These are phyloP conservation scores for Drosophila mercatorum DNA, from an alignment of 2,888 invertebrate species.

Conservation along the genomic window DNA sequence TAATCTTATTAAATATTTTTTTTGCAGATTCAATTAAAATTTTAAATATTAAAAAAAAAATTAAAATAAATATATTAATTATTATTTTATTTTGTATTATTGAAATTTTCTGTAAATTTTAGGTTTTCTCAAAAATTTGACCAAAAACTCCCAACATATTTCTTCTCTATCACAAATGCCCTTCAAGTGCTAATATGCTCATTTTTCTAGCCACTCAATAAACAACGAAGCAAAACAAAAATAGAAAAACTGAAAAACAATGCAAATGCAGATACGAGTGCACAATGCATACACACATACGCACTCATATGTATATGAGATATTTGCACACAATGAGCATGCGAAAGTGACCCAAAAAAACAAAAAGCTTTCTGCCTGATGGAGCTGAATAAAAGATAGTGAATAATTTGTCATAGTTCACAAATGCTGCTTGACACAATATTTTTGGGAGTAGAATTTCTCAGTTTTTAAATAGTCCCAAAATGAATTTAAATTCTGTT, in stretches of 20 bases:
- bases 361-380: constrained; percentile 31
- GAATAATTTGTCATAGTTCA: constrained; percentile 13
- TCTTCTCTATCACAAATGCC: constrained; percentile 9
- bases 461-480: background rate
- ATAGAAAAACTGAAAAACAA: constrained; percentile 4
- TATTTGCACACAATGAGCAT: constrained; percentile 6
- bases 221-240: background rate
- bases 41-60: no score
- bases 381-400: constrained; percentile 12
- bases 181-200: constrained; percentile 57
- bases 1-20: no score
- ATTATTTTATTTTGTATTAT: no score
- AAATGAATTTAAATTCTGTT: background rate
- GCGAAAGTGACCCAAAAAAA: constrained; percentile 48
- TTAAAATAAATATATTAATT: no score
- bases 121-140: background rate
- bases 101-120: background rate
- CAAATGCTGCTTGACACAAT: constrained; percentile 11
- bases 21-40: no score
- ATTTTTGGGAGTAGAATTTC: constrained; percentile 4
- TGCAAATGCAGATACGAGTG: constrained; percentile 3
- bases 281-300: background rate
- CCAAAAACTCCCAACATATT: background rate
- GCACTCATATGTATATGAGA: background rate
- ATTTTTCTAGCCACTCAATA: constrained; percentile 35